Conservation (phyloP, 1,140 invertebrate genomes). For the Drepana arcuata region DNA sequence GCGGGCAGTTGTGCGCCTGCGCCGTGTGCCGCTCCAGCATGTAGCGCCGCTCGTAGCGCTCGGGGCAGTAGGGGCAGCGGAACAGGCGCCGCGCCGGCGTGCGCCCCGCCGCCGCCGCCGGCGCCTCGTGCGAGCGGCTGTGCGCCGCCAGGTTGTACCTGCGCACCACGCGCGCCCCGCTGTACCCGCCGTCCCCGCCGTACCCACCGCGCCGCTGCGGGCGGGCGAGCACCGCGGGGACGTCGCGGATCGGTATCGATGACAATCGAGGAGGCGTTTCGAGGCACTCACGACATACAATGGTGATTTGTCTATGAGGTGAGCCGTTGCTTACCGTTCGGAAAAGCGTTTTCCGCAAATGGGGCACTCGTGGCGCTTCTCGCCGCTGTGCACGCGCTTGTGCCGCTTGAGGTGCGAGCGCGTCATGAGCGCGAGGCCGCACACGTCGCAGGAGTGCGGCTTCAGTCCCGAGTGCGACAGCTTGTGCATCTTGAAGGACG, state of each 20-base stretch:
- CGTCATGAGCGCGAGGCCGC: slow-evolving; percentile 74
- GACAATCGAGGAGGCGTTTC: too few species aligned
- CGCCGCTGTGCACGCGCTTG: slow-evolving; percentile 75
- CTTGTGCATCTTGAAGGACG: slow-evolving; percentile 79
- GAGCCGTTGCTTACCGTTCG: slow-evolving; percentile 70
- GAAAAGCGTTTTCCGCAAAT: slow-evolving; percentile 76
- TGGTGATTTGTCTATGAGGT: too few species aligned
- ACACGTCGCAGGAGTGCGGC: slow-evolving; percentile 75
- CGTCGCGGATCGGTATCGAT: background rate
- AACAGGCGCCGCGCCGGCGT: slow-evolving; percentile 32
- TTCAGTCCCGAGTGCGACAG: slow-evolving; percentile 76
- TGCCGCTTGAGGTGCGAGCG: slow-evolving; percentile 78
- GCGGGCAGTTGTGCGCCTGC: slow-evolving; percentile 45
- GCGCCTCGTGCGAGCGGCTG: slow-evolving; percentile 15
- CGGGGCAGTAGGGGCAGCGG: slow-evolving; percentile 56
- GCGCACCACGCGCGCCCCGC: slow-evolving; percentile 2
- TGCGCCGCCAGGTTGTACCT: slow-evolving; percentile 54
- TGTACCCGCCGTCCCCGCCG: slow-evolving; percentile 6
- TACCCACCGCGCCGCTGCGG: slow-evolving; percentile 4
- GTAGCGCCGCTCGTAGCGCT: slow-evolving; percentile 55
- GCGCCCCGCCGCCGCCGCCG: slow-evolving; percentile 1
- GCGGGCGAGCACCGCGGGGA: background rate
- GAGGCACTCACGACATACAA: too few species aligned
- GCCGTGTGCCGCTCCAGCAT: slow-evolving; percentile 61
- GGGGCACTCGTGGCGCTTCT: slow-evolving; percentile 74